These are phyloP conservation scores for Brotula barbata DNA, from an alignment of 2,797 vertebrate species.

Conservation along the genomic window DNA sequence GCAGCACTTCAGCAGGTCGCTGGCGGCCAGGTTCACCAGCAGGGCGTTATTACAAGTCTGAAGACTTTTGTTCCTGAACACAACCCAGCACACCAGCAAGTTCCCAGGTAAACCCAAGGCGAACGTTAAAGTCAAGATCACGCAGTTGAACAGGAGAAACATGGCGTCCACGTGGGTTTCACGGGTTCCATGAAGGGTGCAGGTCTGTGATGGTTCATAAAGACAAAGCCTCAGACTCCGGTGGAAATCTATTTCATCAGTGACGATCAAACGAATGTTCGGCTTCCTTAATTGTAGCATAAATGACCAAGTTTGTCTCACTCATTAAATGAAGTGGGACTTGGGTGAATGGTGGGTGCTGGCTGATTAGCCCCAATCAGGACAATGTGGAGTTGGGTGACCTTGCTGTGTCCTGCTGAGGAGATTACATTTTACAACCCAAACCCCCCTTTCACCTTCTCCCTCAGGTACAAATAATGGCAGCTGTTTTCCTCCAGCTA, in stretches of 20 bases:
- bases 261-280: neutral
- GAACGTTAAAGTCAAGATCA: constrained; percentile 45
- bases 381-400: constrained; percentile 44
- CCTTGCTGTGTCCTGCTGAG: constrained; percentile 43
- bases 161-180: neutral
- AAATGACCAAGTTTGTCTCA: constrained; percentile 1
- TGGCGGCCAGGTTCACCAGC: constrained; percentile 65
- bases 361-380: constrained; percentile 64
- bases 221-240: too few species aligned
- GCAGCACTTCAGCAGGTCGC: constrained; percentile 67
- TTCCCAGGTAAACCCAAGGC: constrained; percentile 64
- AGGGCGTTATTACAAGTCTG: constrained; percentile 67
- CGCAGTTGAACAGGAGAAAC: constrained; percentile 60
- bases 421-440: constrained; percentile 9
- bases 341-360: constrained; percentile 16
- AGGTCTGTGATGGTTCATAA: constrained; percentile 38
- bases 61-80: constrained; percentile 61
- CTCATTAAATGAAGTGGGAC: constrained; percentile 38
- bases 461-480: neutral
- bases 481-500: neutral
- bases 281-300: neutral
- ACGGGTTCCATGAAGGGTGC: constrained; percentile 26
- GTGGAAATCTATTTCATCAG: too few species aligned
- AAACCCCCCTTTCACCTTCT: neutral
- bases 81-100: constrained; percentile 68